Evolutionary conservation across 2,888 invertebrate species (phyloP), one percentile per base, ranked within the genome.

Genomic region (Idaea aversata): DNA sequence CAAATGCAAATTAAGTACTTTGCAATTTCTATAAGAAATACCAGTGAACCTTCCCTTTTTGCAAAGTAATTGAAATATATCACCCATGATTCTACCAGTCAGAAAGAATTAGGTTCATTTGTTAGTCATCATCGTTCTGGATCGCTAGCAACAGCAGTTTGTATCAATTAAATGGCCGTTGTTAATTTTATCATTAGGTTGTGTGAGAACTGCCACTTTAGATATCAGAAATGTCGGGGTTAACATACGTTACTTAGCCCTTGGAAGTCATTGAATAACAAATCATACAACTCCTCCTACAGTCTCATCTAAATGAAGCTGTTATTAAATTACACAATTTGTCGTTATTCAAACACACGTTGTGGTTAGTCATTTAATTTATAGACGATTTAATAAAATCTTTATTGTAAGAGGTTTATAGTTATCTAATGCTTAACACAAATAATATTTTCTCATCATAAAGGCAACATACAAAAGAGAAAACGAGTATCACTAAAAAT

Each of bases 101-200:
- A 71, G 65, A 62, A 35, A 63, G 65, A 69, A 64, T 65, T 70
- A 69, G 68, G 67, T 62, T 61, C 62, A 62, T 69, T 64, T 70
- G 72, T 69, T 72, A 71, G 70, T 69, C 70, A 73, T 63, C 67
- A 65, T 65, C 70, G 69, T 69, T 70, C 72, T 66, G 63, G 73
- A 72, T 70, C 60, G 66, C 66, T 69, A 67, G 64, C 67, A 71
- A 65, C 61, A 70, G 81, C 84, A 81, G 85, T 90, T 87, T 85
- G 79, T 88, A 84, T 87, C 88, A 91, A 92, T 92, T 90, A 88
- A 90, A 88, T 83, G 77, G 83, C 80, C 86, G 83, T 86, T 81
- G 82, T 84, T 87, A 88, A 88, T 88, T 87, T 88, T 86, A 80
- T 85, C 83, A 77, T 74, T 77, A 81, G 66, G 79, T 80, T 81